A percentile compares a stretch with the other conserved stretches of the same genome.
Conservation (phyloP, 2,113 vertebrate species). For the Echinops telfairi region DNA sequence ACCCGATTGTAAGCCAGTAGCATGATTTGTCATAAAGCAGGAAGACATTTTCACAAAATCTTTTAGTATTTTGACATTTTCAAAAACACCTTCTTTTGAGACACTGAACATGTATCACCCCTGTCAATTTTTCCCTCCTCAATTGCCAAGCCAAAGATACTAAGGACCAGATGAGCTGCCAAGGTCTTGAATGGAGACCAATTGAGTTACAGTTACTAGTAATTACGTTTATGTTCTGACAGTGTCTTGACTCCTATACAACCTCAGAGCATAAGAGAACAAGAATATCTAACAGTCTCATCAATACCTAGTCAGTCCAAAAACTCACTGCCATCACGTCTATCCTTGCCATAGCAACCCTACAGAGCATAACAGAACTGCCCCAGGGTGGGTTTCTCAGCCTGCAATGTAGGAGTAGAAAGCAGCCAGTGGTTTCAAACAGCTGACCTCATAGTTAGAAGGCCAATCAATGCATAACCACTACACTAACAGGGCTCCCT, state of each 20-base stretch:
- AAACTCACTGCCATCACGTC: too few species aligned
- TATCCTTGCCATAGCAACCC: too few species aligned
- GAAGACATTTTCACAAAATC: not conserved
- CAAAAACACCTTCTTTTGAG: constrained; percentile 15
- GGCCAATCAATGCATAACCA: too few species aligned
- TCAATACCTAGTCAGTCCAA: too few species aligned
- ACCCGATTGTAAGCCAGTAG: not conserved
- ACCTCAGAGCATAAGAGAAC: not conserved
- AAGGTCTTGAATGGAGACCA: not conserved
- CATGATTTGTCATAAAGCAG: not conserved
- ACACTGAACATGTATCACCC: not conserved
- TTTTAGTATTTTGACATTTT: not conserved
- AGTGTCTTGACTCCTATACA: not conserved
- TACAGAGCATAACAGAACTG: too few species aligned
- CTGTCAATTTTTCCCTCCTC: not conserved
- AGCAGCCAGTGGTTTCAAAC: too few species aligned
- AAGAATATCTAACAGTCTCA: not conserved
- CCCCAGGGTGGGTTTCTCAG: too few species aligned
- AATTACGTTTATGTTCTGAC: not conserved
- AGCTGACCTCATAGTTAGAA: too few species aligned
- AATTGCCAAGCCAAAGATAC: not conserved
- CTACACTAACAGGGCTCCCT: too few species aligned
- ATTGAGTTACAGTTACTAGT: not conserved
- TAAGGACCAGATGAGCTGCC: not conserved
- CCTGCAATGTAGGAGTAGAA: too few species aligned